Evolutionary conservation across 2,888 invertebrate species (phyloP).

Genomic region (Odontomyia ornata): DNA sequence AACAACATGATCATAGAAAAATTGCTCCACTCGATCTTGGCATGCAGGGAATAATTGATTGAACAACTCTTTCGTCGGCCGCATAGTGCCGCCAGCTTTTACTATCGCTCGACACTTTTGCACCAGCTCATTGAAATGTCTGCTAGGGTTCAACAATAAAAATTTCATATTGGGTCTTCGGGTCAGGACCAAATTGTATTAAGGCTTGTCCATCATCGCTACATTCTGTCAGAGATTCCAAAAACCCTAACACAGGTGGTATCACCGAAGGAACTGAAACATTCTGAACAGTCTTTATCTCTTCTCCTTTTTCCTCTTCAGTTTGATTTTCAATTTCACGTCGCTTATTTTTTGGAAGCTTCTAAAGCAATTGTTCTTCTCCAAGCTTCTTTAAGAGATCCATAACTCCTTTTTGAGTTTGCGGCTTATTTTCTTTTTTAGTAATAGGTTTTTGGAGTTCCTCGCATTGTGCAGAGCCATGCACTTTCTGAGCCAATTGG

Average conservation of each 20-base stretch:
- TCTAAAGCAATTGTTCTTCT: constrained; percentile 50
- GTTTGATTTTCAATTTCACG: constrained; percentile 28
- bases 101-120: constrained; percentile 78
- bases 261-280: constrained; percentile 54
- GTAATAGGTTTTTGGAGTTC: constrained; percentile 24
- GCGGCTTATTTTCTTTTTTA: constrained; percentile 41
- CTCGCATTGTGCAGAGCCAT: constrained; percentile 60
- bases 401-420: constrained; percentile 52
- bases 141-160: constrained; percentile 85
- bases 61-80: constrained; percentile 88
- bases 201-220: constrained; percentile 81
- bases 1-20: constrained; percentile 92
- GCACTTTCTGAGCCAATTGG: constrained; percentile 84
- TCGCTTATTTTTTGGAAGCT: constrained; percentile 44
- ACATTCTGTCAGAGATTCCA: constrained; percentile 80
- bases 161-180: constrained; percentile 72
- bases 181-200: constrained; percentile 67
- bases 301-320: constrained; percentile 7
- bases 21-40: constrained; percentile 72
- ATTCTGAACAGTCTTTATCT: constrained; percentile 5
- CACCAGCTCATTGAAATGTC: constrained; percentile 83
- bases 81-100: constrained; percentile 98
- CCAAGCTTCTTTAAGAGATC: constrained; percentile 48
- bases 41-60: constrained; percentile 74
- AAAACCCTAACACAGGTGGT: constrained; percentile 72